Conservation (phyloP, 2,113 vertebrate genomes). For the Herpailurus yagouaroundi region DNA sequence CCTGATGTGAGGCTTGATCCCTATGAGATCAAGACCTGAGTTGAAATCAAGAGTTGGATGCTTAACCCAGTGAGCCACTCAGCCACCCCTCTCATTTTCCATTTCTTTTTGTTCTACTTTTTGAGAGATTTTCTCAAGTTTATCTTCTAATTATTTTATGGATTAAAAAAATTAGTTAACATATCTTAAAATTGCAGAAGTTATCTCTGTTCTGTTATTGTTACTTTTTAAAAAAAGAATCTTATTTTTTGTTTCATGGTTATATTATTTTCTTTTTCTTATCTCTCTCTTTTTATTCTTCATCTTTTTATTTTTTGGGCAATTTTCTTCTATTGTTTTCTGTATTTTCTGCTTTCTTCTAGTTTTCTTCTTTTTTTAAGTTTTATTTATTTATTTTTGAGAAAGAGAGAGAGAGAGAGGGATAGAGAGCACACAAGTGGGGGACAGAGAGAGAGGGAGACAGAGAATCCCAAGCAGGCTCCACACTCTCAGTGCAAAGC, state of each 20-base stretch:
- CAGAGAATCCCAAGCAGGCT: too few species aligned
- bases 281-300: background rate
- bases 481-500: too few species aligned
- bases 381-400: too few species aligned
- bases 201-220: background rate
- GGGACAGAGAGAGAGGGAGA: too few species aligned
- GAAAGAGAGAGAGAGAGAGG: too few species aligned
- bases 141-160: conserved; percentile 8
- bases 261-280: background rate
- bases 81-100: background rate
- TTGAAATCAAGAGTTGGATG: too few species aligned
- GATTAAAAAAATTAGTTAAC: background rate
- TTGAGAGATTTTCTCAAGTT: background rate
- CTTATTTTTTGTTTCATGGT: background rate
- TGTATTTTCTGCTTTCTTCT: background rate
- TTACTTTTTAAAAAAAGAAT: background rate
- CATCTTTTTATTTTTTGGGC: too few species aligned
- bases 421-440: too few species aligned
- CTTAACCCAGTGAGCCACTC: too few species aligned
- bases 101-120: background rate
- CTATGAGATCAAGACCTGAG: too few species aligned
- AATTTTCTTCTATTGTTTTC: background rate
- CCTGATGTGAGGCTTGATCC: too few species aligned
- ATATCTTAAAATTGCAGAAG: background rate
- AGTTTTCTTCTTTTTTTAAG: background rate